Evolutionary conservation across 1,140 invertebrate species (phyloP), one percentile per base, ranked within the genome.

Genomic region (Potamilus streckersoni): DNA sequence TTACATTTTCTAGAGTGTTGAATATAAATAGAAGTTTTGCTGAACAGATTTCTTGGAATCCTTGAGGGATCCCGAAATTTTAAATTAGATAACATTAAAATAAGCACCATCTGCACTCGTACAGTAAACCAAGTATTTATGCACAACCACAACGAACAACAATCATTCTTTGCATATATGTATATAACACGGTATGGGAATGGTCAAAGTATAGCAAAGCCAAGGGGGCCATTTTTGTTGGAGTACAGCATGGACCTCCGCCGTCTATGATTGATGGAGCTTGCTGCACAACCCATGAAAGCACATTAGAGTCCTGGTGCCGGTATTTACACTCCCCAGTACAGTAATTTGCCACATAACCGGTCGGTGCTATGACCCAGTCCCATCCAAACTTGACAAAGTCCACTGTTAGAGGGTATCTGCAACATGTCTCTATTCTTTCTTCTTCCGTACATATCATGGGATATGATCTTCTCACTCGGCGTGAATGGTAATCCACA

Each of bases 71-170:
- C 38, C 38, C 38, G 38, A 49, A 49, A 49, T 8, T 49, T 49
- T 49, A 11, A 49, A 5, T 6, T 49, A 49, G 38, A 49, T 49
- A 6, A 11, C 38, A 49, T 49, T 49, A 49, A 49, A 49, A 8
- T 6, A 6, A 49, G 38, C 38, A 49, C 38, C 38, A 49, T 49
- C 38, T 49, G 38, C 6, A 49, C 38, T 49, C 38, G 6, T 8
- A 49, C 11, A 49, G 11, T 49, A 49, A 6, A 49, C 38, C 38
- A 49, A 49, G 11, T 56, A 64, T 27, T 77, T 71, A 97, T 73
- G 95, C 95, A 91, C 97, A 98, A 71, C 96, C 96, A 90, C 97
- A 98, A 91, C 97, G 95, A 89, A 97, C 96, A 56, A 98, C 96
- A 77, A 97, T 95, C 96, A 98, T 98, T 92, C 97, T 96, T 79